Evolutionary conservation across 2,113 vertebrate species (phyloP), one percentile per base, ranked within the genome.

Genomic region (Pelobates fuscus): DNA sequence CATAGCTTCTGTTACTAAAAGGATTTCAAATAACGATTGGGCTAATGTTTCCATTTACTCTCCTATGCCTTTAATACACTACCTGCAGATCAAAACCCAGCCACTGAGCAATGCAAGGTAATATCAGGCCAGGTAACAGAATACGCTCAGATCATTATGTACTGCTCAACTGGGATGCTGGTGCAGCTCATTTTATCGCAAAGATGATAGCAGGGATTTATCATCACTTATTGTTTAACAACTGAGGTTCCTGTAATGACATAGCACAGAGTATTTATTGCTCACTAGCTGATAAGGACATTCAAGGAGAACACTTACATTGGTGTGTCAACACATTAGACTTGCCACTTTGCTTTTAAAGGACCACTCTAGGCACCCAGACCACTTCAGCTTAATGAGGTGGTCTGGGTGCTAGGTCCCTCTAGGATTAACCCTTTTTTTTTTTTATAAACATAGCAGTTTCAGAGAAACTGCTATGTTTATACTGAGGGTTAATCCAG

Each of bases 11-110:
- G 61, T 20, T 62, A 30, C 27, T 8, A 32, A 37, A 64, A 46
- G 15, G 43, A 26, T 66, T 66, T 8, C 41, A 66, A 49, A 66
- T 66, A 66, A 49, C 46, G 23, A 49, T 30, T 32, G n/a, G 18
- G 7, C 15, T 66, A 23, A 21, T 46, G 41, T 26, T 66, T 18
- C 52, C 3, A 23, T 23, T 55, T 55, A 23, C 64, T 66, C 41
- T 66, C 23, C 26, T 0, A 49, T 43, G n/a, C 62, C 32, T 23
- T 43, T 64, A 23, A 23, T 11, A 64, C 21, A 64, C 18, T 64
- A 49, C n/a, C 14, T 49, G 24, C 15, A 46, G 41, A 15, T 18
- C 12, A 43, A 15, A 10, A 27, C 11, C 6, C 37, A 25, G 25
- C 8, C 63, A 15, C 14, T 7, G 14, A 65, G 41, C 43, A 27